Evolutionary conservation across 2,888 invertebrate species (phyloP), one percentile per base, ranked within the genome.

Genomic region (Aleiodes testaceus): DNA sequence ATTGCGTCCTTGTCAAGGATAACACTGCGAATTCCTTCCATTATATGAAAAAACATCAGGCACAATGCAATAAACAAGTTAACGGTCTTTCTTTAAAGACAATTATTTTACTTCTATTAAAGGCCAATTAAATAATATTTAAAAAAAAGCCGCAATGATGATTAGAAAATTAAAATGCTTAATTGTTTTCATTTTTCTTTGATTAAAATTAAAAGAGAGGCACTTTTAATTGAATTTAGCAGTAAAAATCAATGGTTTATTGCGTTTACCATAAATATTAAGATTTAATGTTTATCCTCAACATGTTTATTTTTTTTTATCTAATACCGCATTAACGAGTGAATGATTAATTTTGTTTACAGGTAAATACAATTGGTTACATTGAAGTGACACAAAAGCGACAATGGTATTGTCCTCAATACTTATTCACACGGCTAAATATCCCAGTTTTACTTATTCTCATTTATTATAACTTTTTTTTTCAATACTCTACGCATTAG

Each of bases 1-100:
- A 53, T 55, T 36, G 42, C 50, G 69, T 69, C 69, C 69, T 69
- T 69, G 69, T 22, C 69, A 69, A 69, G 69, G 69, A 61, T 63
- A 18, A 30, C 36, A 26, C 9, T 36, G 36, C 9, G 65, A 36
- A 55, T 65, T 65, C 14, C 14, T 30, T 42, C 42, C 42, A 6
- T n/a, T 59, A 16, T 11, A 59, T 36, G 36, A 14, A 36, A 16
- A 55, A 26, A 20, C 36, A 4, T 30, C n/a, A 55, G 14, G 14
- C n/a, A 30, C 55, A 55, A 30, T 55, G 36, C 59, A 36, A 59
- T 30, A 59, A 59, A 55, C 36, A 36, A 16, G 55, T 30, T 53
- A 52, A 52, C 52, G 22, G 53, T 12, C 36, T 36, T 36, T 36
- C 36, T 36, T 5, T 26, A 36, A 36, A 36, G 11, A 36, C 36